phyloP scores from a whole-genome alignment of 2,113 vertebrate genomes.

The Conger conger region DNA sequence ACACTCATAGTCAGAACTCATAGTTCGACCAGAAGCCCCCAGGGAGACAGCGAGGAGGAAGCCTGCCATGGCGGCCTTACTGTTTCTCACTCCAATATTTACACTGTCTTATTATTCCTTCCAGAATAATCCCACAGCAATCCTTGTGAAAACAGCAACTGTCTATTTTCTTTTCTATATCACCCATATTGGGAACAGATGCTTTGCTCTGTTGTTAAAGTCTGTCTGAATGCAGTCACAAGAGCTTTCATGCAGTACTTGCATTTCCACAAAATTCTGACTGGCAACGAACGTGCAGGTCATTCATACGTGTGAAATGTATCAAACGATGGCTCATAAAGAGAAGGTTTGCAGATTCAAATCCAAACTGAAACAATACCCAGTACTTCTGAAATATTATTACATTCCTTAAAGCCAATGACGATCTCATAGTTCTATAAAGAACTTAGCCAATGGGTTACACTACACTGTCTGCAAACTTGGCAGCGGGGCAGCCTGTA shows the following conservation, averaged over 20 bases:
- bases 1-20: too few species aligned
- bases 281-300: neutral
- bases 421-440: neutral
- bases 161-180: slow-evolving; percentile 13
- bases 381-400: neutral
- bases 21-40: neutral
- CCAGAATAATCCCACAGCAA: neutral
- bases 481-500: too few species aligned
- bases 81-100: neutral
- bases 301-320: neutral
- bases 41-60: neutral
- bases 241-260: neutral
- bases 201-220: neutral
- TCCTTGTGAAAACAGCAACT: slow-evolving; percentile 16
- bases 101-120: neutral
- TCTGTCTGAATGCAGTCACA: neutral
- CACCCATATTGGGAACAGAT: slow-evolving; percentile 23
- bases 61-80: neutral
- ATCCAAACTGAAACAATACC: neutral
- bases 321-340: neutral
- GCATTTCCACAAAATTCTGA: neutral
- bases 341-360: neutral
- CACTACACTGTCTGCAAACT: too few species aligned
- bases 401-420: neutral
- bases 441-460: neutral